These are phyloP conservation scores for Heterodera carotae DNA, from an alignment of 1,140 invertebrate genomes.

Conservation along the genomic window DNA sequence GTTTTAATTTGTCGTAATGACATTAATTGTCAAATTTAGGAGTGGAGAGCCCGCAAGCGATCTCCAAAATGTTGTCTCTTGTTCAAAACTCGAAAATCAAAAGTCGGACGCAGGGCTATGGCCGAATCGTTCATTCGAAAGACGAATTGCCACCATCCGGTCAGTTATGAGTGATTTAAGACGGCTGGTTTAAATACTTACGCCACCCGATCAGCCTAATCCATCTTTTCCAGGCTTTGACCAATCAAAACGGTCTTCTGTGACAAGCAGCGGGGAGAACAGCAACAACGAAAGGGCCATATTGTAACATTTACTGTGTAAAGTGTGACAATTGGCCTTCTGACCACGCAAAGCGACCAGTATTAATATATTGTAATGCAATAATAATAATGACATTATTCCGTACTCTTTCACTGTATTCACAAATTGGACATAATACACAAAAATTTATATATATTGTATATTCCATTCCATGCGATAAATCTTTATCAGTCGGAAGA, in stretches of 20 bases:
- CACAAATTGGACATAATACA: no score
- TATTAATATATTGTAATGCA: no score
- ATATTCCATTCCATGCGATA: no score
- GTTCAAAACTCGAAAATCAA: constrained; percentile 77
- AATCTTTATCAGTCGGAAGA: no score
- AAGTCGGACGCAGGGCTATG: background rate
- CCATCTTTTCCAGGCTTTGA: background rate
- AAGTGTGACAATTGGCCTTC: no score
- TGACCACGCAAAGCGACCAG: no score
- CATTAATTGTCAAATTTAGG: constrained; percentile 68
- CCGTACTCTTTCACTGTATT: no score
- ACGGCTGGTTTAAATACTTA: background rate
- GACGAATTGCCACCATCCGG: constrained; percentile 11
- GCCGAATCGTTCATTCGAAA: background rate
- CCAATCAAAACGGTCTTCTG: constrained; percentile 4
- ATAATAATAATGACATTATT: no score
- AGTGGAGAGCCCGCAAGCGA: constrained; percentile 89
- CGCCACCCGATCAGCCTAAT: background rate
- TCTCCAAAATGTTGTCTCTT: constrained; percentile 86
- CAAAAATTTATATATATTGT: no score
- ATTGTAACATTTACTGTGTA: no score
- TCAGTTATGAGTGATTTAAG: background rate
- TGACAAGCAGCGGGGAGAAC: constrained; percentile 12
- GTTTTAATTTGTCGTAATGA: no score
- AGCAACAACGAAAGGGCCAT: constrained; percentile 10